These are phyloP conservation scores for Diachasmimorpha longicaudata DNA, from an alignment of 1,140 invertebrate species.

Conservation along the genomic window DNA sequence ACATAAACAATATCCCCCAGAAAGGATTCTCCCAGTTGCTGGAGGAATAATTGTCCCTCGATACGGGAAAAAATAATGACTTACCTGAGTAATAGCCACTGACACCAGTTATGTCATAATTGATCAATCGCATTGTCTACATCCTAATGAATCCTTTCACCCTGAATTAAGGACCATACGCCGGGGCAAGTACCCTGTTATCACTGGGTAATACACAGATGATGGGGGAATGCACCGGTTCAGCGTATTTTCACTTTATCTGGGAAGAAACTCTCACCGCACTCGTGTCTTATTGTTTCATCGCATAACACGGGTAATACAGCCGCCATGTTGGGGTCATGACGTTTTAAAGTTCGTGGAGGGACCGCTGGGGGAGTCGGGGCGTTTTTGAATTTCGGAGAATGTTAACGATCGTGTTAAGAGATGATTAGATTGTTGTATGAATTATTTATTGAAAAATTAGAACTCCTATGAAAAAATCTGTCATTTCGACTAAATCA, in stretches of 20 bases:
- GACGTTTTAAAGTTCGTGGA: conserved; percentile 2
- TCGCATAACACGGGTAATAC: conserved; percentile 4
- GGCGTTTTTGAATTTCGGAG: no score
- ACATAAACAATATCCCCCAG: no score
- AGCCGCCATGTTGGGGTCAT: not conserved
- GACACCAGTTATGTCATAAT: conserved; percentile 1
- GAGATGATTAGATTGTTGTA: no score
- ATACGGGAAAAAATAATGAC: not conserved
- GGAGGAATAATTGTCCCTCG: not conserved
- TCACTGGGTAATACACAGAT: no score
- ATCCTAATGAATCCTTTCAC: not conserved
- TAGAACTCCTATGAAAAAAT: no score
- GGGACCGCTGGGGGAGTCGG: not conserved
- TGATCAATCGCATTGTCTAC: conserved; percentile 1
- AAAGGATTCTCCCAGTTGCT: no score
- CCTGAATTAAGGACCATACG: not conserved
- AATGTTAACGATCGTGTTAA: no score
- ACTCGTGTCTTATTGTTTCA: conserved; percentile 2
- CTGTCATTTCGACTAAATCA: no score
- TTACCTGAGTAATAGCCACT: not conserved
- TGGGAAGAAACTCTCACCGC: not conserved
- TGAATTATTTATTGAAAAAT: no score
- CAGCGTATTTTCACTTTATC: not conserved
- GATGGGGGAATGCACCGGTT: no score
- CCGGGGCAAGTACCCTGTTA: no score